Base-by-base conservation (phyloP, 2,888 invertebrate genomes). In the Mythimna loreyi region DNA sequence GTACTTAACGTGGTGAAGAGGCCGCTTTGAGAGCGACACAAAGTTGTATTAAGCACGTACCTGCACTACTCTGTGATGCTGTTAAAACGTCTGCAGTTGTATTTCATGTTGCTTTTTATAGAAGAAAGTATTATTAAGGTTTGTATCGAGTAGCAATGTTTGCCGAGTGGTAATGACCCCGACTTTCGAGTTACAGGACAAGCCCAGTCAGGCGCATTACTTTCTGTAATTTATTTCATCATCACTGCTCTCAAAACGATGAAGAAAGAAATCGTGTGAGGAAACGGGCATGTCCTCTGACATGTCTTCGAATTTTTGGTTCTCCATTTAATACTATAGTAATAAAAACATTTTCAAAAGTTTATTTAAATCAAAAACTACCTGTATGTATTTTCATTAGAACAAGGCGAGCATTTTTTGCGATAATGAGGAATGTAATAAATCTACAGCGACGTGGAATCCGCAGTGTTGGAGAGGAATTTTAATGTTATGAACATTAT, bases 31-130 rank as follows among this genome's bases (percentile, higher is more conserved):
- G 40, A 40, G 16, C 40, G 40, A 57, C 49, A 52, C 70, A 84
- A 80, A 80, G 73, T 83, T 72, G 67, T 45, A 52, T 63, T 59
- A 63, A 73, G 82, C 82, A 82, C 82, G 82, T 72, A 72, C 70
- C 74, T 67, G 62, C 55, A 13, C 57, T 71, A 72, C 72, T 67
- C 66, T 60, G 50, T 4, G 21, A 59, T 43, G 30, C 13, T 23
- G 47, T 70, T 82, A 75, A 75, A 65, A 67, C 52, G 28, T 47
- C 49, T 49, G n/a, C 23, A 0, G 64, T 64, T 75, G n/a, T 11
- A 16, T 40, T 40, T 40, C 40, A 40, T 16, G 16, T 40, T 16
- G 40, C 0, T 40, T 40, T 40, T 40, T 40, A 6, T 40, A 40
- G 1, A 40, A 16, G 6, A 40, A 16, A 40, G 16, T 40, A 40